phyloP scores from a whole-genome alignment of 37 sponge, comb jelly and placozoan species.

The Axinella damicornis region DNA sequence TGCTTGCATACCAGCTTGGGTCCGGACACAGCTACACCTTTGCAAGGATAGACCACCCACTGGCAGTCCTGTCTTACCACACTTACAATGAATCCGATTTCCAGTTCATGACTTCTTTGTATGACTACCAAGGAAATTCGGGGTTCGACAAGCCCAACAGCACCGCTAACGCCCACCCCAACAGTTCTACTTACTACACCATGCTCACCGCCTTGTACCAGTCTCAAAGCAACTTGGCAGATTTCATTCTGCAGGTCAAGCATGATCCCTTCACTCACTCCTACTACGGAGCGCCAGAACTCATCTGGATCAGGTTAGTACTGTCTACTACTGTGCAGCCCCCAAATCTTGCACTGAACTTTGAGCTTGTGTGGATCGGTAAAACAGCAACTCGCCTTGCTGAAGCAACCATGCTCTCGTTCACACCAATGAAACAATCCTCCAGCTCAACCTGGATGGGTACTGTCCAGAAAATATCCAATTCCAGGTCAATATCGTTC shows the following conservation, averaged over 20 bases:
- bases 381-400: conserved; percentile 68
- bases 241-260: conserved; percentile 25
- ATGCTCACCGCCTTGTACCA: conserved; percentile 15
- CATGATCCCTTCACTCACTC: conserved; percentile 4
- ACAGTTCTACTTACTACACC: conserved; percentile 20
- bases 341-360: conserved; percentile 4
- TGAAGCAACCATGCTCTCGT: conserved; percentile 77
- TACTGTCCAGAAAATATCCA: background rate
- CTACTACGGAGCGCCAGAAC: conserved; percentile 66
- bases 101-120: conserved; percentile 7
- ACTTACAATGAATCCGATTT: conserved; percentile 79
- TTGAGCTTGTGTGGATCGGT: conserved; percentile 46
- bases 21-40: conserved; percentile 1
- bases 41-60: conserved; percentile 17
- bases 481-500: conserved; percentile 5
- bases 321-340: background rate
- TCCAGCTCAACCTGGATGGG: background rate
- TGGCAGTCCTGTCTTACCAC: conserved; percentile 51
- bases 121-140: conserved; percentile 68
- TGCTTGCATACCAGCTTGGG: no score
- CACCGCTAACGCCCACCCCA: conserved; percentile 53
- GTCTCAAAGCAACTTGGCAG: background rate
- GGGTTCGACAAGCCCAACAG: conserved; percentile 74
- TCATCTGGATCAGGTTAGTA: conserved; percentile 41
- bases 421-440: conserved; percentile 26